Base-by-base conservation (phyloP, 2,797 vertebrate genomes). In the Centropyge bicolor region DNA sequence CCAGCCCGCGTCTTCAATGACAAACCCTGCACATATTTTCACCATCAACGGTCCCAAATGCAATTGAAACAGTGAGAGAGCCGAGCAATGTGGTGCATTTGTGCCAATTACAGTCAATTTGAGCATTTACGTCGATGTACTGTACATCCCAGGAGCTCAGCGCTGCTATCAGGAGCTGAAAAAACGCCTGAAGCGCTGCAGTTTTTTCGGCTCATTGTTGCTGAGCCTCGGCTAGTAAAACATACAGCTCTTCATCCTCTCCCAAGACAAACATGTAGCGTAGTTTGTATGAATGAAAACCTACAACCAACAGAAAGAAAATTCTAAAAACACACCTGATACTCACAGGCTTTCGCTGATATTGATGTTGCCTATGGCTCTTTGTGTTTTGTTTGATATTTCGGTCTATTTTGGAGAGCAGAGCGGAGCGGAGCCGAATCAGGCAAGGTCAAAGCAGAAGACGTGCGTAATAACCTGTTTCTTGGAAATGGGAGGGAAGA, bases 1-100 rank as follows among this genome's bases (percentile, higher is more conserved):
- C 66, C 84, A 75, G 79, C 87, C 83, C 82, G 84, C 70, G 1
- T 80, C 82, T 78, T 85, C 78, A 87, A 24, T 1, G 74, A 80
- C 73, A 67, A 36, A 38, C 38, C 31, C 14, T 11, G 8, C 17
- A 51, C 4, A 38, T 1, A 24, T 9, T 74, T 66, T 16, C 35
- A 46, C 31, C 19, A 11, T 11, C 12, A 80, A 40, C 1, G 41
- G 38, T 27, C 48, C 54, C 38, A 0, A 41, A 20, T 9, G 24
- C n/a, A 60, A 40, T 49, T 6, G 38, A 40, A 62, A 14, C 40
- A 17, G 36, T 1, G 46, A 12, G 3, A 19, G 27, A 60, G 20
- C 9, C 20, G 10, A 40, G 13, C 31, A 6, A 5, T 4, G 4
- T 9, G 14, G 1, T 8, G 36, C 45, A 73, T 74, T 9, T 2